Percentiles rank a stretch among this genome's conserved stretches.
phyloP scores from a whole-genome alignment of 1,140 invertebrate species.

The Orchestia grillus region DNA sequence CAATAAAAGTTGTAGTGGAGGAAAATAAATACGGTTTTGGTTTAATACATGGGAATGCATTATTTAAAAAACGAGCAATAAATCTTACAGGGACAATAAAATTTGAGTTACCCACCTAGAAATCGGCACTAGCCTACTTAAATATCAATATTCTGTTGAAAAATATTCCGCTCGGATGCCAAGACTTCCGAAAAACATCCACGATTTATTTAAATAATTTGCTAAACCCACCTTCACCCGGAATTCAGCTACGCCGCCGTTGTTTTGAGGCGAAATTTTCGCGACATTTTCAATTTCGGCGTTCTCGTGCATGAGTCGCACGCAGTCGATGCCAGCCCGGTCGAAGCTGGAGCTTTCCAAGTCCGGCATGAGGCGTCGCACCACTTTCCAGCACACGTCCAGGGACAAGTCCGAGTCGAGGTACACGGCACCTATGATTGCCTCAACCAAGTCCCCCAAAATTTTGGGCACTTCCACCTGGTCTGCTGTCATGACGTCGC shows the following conservation, averaged over 20 bases:
- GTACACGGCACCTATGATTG: slow-evolving; percentile 65
- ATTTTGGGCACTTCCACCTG: slow-evolving; percentile 65
- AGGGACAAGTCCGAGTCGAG: slow-evolving; percentile 59
- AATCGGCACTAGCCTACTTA: neutral
- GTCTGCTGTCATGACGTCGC: slow-evolving; percentile 44
- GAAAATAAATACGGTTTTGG: neutral
- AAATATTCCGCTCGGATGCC: neutral
- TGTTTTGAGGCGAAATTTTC: neutral
- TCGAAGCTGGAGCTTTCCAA: neutral
- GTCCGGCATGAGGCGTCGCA: slow-evolving; percentile 2
- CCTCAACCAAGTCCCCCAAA: slow-evolving; percentile 64
- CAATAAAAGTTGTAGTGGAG: no score
- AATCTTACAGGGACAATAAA: neutral
- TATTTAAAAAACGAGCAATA: neutral
- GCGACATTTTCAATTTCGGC: neutral
- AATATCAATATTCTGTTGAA: neutral
- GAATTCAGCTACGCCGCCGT: neutral
- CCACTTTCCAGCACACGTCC: slow-evolving; percentile 54
- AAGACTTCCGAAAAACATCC: neutral
- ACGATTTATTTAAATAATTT: neutral
- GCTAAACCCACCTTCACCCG: neutral
- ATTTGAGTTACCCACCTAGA: neutral
- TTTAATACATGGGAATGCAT: neutral
- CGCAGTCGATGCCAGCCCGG: neutral
- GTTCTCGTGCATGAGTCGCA: neutral